Percentiles rank a stretch among this genome's conserved stretches.
phyloP scores from a whole-genome alignment of 2,888 invertebrate species.

The Daptonema setosum region DNA sequence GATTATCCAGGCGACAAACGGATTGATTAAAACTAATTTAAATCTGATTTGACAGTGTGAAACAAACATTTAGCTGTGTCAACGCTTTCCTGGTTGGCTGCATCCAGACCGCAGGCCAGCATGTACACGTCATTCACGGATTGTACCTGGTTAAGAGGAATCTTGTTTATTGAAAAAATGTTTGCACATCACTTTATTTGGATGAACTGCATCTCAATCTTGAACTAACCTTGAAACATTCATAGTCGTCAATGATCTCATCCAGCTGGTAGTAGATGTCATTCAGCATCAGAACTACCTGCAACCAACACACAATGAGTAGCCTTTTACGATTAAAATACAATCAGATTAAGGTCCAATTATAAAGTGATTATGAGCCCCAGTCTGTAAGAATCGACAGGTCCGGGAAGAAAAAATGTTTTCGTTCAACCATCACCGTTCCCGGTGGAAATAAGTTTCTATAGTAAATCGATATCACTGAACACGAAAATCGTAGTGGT shows the following conservation, averaged over 20 bases:
- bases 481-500: too few species aligned
- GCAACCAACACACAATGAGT: too few species aligned
- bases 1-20: background rate
- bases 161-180: background rate
- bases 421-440: too few species aligned
- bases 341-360: background rate
- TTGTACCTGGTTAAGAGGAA: constrained; percentile 3
- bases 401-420: too few species aligned
- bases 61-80: background rate
- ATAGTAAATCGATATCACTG: too few species aligned
- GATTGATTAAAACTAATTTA: background rate
- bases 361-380: too few species aligned
- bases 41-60: too few species aligned
- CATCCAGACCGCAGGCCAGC: constrained; percentile 4
- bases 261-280: constrained; percentile 69
- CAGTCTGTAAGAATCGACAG: too few species aligned
- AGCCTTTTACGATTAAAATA: background rate
- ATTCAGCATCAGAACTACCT: constrained; percentile 51
- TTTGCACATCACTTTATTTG: too few species aligned
- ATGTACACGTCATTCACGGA: constrained; percentile 7
- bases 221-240: background rate
- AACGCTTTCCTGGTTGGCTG: background rate
- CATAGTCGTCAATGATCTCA: constrained; percentile 41
- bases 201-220: too few species aligned
- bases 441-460: too few species aligned